Evolutionary conservation across 2,797 vertebrate genomes (phyloP), one percentile per base, ranked within the genome.

Genomic region (Gambelia wislizenii): DNA sequence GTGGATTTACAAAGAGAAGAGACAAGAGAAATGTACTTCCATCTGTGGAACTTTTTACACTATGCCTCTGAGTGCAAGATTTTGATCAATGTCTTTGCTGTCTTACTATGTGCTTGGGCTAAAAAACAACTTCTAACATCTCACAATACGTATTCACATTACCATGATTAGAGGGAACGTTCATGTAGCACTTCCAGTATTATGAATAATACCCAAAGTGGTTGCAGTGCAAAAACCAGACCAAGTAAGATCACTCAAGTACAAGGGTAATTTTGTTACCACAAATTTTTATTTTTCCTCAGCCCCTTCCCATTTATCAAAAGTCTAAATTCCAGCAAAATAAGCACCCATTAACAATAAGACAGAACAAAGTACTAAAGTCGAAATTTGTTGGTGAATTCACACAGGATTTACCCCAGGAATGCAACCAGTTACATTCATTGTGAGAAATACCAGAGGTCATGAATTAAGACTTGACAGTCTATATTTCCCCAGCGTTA

Each of bases 401-500:
- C 47, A 78, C 4, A 25, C 16, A 70, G 22, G 52, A n/a, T 89
- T 89, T 86, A n/a, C 75, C 59, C 44, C 54, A 74, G n/a, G 39
- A n/a, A 72, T 79, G 70, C 20, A 47, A 33, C 69, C 39, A 84
- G 36, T 54, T 84, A 79, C 72, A 59, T 72, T 84, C 8, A 47
- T 61, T 85, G n/a, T 42, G 8, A 76, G 22, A 76, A 56, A 80
- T 18, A 69, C 75, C 61, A 89, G 27, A 70, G 8, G 33, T 79
- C 61, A 84, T 59, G 42, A 78, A 84, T 70, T 69, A 44, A 64
- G 59, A 70, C 36, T 78, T 89, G 2, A 49, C 81, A 64, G 39
- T 27, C 52, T 61, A 80, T 79, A 94, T 76, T 92, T 94, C 92
- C 87, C 92, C 92, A 93, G 82, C 80, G 86, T 89, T 94, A 92